Evolutionary conservation across 1,140 invertebrate species (phyloP), one percentile per base, ranked within the genome.

Genomic region (Pectinophora gossypiella): DNA sequence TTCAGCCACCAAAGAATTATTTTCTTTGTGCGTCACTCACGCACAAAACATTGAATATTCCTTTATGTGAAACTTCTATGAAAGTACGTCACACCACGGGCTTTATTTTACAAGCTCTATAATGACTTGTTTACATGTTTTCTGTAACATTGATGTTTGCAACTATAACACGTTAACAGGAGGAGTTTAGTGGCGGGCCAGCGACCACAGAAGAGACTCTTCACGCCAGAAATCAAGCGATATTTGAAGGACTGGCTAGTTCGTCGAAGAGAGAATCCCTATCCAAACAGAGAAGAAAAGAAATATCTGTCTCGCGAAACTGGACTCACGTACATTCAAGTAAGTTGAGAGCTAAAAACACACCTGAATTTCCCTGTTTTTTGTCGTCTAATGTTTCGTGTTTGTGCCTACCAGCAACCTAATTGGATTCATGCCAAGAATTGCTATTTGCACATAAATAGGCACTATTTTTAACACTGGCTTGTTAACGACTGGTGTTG

Each of bases 191-290:
- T 87, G 12, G 88, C 89, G 36, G 90, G 91, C 21, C 88, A 89
- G 59, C 84, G 91, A n/a, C 89, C 91, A 21, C 89, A 90, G 36
- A 94, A 94, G 68, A 86, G 91, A 23, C 83, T 94, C 1, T 93
- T 94, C 68, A 94, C 93, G 9, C 93, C 93, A 49, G 92, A 94
- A 86, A 94, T 93, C 48, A 94, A 94, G 65, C 85, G 90, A 44
- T 92, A 91, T 77, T 76, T 94, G 9, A 94, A 94, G 79, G 91
- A 92, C 54, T 94, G 93, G 93, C 80, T 94, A 9, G 89, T 94
- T 3, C 84, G 92, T 5, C 80, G 92, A 56, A 88, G 92, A 72
- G 92, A 93, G 47, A 93, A 94, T 78, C 93, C 93, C 0, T 94
- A 94, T 78, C 92, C 93, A 6, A 93, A 91, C 65, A 81, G 93